Conservation (phyloP, 2,888 invertebrate genomes). For the Geotrupes spiniger region DNA sequence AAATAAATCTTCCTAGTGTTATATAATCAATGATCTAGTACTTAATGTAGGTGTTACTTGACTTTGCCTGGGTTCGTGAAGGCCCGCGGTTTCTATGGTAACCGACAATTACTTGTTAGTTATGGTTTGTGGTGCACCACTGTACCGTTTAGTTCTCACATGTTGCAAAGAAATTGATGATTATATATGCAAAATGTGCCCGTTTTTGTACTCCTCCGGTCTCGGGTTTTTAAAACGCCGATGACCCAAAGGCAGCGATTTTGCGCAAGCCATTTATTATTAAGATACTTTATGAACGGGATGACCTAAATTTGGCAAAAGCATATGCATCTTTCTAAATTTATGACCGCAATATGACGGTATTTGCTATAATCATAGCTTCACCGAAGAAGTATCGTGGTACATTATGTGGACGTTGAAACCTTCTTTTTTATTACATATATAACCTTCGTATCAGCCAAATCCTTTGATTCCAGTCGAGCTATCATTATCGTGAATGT, state of each 20-base stretch:
- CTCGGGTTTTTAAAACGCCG: slow-evolving; percentile 2
- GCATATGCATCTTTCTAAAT: slow-evolving; percentile 7
- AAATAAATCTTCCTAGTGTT: slow-evolving; percentile 1
- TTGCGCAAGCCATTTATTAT: slow-evolving; percentile 5
- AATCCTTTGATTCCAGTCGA: too few relatives aligned
- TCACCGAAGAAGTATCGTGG: neutral
- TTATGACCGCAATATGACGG: slow-evolving; percentile 5
- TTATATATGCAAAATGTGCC: slow-evolving; percentile 5
- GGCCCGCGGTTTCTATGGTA: slow-evolving; percentile 26
- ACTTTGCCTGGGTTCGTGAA: slow-evolving; percentile 26
- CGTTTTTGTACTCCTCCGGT: neutral
- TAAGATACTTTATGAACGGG: slow-evolving; percentile 5
- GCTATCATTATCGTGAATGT: too few relatives aligned
- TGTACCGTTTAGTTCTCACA: slow-evolving; percentile 24
- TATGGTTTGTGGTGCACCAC: slow-evolving; percentile 23
- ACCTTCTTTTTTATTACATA: too few relatives aligned
- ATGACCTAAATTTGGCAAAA: slow-evolving; percentile 5
- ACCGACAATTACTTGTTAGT: slow-evolving; percentile 27
- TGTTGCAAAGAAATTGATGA: slow-evolving; percentile 9
- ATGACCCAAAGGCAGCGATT: slow-evolving; percentile 1
- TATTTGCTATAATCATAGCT: slow-evolving; percentile 5
- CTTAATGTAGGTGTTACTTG: slow-evolving; percentile 24
- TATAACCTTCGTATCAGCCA: too few relatives aligned
- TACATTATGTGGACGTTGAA: too few relatives aligned
- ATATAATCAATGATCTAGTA: slow-evolving; percentile 5